phyloP scores from a whole-genome alignment of 2,888 invertebrate species.

The Hirtodrosophila histrioides region DNA sequence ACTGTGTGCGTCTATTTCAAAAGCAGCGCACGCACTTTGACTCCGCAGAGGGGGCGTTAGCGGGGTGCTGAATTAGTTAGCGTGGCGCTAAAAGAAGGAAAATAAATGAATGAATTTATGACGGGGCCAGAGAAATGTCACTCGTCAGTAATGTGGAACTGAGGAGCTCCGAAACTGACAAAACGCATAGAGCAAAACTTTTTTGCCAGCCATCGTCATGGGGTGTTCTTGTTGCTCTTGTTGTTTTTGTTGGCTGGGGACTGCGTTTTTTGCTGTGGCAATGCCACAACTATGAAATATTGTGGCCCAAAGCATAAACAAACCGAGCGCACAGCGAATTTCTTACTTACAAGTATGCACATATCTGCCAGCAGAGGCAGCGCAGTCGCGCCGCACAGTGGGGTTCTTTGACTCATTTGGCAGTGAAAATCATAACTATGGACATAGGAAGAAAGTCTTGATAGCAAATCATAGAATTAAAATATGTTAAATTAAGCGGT shows the following conservation, averaged over 20 bases:
- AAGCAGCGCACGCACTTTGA: conserved; percentile 68
- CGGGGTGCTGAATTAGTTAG: conserved; percentile 50
- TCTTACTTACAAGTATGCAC: conserved; percentile 52
- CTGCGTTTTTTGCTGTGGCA: conserved; percentile 20
- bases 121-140: conserved; percentile 59
- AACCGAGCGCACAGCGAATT: conserved; percentile 27
- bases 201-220: conserved; percentile 30
- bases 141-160: conserved; percentile 47
- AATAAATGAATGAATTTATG: conserved; percentile 75
- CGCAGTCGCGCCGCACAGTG: conserved; percentile 23
- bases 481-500: too few relatives aligned
- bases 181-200: conserved; percentile 58
- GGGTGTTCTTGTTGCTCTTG: conserved; percentile 31
- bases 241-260: conserved; percentile 36
- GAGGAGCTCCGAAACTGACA: conserved; percentile 43
- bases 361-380: conserved; percentile 26
- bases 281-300: conserved; percentile 43
- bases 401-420: too few relatives aligned
- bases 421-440: too few relatives aligned
- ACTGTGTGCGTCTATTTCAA: conserved; percentile 33
- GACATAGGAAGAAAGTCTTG: too few relatives aligned
- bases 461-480: too few relatives aligned
- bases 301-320: conserved; percentile 53
- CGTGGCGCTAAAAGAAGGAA: conserved; percentile 69
- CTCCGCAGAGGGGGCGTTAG: conserved; percentile 5